Evolutionary conservation across 2,888 invertebrate genomes (phyloP).

Genomic region (Cerceris rybyensis): DNA sequence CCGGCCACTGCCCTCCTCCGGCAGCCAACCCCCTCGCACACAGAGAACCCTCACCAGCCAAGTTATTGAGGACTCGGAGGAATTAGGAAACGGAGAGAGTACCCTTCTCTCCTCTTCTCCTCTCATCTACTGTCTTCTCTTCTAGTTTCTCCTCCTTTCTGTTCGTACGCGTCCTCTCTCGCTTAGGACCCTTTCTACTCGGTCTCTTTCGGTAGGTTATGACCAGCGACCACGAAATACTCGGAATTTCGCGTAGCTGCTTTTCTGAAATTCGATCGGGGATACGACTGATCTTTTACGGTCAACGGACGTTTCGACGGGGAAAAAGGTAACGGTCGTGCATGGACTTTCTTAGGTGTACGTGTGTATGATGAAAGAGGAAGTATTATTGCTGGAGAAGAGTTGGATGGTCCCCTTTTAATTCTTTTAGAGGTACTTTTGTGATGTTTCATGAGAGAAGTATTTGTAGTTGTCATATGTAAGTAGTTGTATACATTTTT

Average conservation of each 20-base stretch:
- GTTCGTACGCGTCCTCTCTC: slow-evolving; percentile 4
- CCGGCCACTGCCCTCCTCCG: slow-evolving; percentile 67
- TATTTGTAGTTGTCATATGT: background rate
- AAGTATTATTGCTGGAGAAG: slow-evolving; percentile 32
- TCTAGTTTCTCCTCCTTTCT: background rate
- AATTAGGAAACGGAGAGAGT: slow-evolving; percentile 64
- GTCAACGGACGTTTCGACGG: background rate
- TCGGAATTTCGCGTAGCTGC: slow-evolving; percentile 48
- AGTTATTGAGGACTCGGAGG: slow-evolving; percentile 72
- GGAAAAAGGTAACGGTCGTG: background rate
- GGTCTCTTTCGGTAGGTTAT: slow-evolving; percentile 37
- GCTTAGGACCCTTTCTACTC: background rate
- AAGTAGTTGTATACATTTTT: background rate
- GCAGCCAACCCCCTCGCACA: slow-evolving; percentile 44
- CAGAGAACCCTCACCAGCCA: slow-evolving; percentile 50
- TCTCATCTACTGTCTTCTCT: background rate
- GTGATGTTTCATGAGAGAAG: background rate
- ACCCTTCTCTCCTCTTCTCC: slow-evolving; percentile 19
- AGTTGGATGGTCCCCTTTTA: background rate
- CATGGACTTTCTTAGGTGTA: background rate
- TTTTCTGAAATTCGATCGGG: slow-evolving; percentile 49
- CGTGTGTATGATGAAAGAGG: slow-evolving; percentile 21
- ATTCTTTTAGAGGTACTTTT: background rate
- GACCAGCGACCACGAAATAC: slow-evolving; percentile 48
- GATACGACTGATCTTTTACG: slow-evolving; percentile 9